Evolutionary conservation across 2,113 vertebrate species (phyloP).

Genomic region (Entomyzon cyanotis): DNA sequence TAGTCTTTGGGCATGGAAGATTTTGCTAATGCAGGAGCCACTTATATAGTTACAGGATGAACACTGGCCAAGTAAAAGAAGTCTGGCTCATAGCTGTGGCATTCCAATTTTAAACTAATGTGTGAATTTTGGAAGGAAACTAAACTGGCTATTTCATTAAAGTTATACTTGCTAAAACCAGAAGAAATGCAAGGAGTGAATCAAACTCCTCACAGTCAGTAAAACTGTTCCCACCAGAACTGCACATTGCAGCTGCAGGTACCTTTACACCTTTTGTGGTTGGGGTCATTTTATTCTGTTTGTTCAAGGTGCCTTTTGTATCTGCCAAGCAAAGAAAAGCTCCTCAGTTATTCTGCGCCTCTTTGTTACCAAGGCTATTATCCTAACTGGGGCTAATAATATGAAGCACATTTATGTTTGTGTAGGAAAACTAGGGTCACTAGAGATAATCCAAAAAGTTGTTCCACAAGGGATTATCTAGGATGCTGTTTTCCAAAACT

Average conservation of each 20-base stretch:
- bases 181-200: neutral
- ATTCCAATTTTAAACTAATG: conserved; percentile 29
- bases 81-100: neutral
- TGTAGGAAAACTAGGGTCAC: conserved; percentile 64
- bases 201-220: neutral
- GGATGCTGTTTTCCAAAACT: conserved; percentile 63
- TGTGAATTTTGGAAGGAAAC: conserved; percentile 38
- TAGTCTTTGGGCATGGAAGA: neutral
- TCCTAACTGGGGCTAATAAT: conserved; percentile 35
- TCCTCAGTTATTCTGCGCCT: conserved; percentile 8
- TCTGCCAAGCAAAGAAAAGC: neutral
- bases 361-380: conserved; percentile 33
- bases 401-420: conserved; percentile 13
- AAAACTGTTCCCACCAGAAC: conserved; percentile 8
- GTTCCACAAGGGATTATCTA: conserved; percentile 61
- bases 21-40: neutral
- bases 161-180: neutral
- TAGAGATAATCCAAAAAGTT: conserved; percentile 68
- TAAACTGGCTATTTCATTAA: neutral
- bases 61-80: neutral
- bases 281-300: conserved; percentile 9
- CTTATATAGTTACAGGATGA: neutral
- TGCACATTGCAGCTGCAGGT: conserved; percentile 16
- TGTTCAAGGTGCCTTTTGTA: conserved; percentile 29
- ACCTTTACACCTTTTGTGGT: neutral